phyloP scores from a whole-genome alignment of 2,888 invertebrate species.

The Metopia argyrocephala region DNA sequence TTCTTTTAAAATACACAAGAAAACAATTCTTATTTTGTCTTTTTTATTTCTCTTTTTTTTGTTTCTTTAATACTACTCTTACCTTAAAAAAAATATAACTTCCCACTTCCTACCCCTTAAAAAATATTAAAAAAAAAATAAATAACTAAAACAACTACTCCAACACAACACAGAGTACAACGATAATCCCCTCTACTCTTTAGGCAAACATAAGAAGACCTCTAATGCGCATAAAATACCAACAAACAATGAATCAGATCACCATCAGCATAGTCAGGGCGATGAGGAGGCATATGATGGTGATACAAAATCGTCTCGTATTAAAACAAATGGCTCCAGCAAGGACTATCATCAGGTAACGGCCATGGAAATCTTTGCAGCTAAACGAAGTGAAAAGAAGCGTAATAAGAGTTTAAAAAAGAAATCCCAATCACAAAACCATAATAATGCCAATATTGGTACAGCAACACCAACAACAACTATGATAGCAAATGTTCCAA shows the following conservation, averaged over 20 bases:
- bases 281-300: constrained; percentile 31
- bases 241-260: constrained; percentile 56
- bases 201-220: constrained; percentile 76
- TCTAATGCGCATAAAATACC: constrained; percentile 53
- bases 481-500: constrained; percentile 24
- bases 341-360: constrained; percentile 58
- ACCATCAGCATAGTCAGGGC: constrained; percentile 51
- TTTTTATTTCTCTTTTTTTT: constrained; percentile 61
- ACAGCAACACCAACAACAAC: neutral
- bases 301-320: constrained; percentile 16
- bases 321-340: constrained; percentile 41
- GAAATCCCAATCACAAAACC: constrained; percentile 68
- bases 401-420: constrained; percentile 75
- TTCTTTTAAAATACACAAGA: constrained; percentile 20
- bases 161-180: constrained; percentile 73
- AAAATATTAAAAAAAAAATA: constrained; percentile 15
- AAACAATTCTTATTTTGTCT: constrained; percentile 49
- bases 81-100: constrained; percentile 42
- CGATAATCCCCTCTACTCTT: constrained; percentile 77
- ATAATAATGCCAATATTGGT: neutral
- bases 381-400: constrained; percentile 75
- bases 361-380: constrained; percentile 72
- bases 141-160: constrained; percentile 43
- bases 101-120: constrained; percentile 40
- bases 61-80: constrained; percentile 46